Evolutionary conservation across 2,113 vertebrate genomes (phyloP), one percentile per base, ranked within the genome.

Genomic region (Seriola aureovittata): DNA sequence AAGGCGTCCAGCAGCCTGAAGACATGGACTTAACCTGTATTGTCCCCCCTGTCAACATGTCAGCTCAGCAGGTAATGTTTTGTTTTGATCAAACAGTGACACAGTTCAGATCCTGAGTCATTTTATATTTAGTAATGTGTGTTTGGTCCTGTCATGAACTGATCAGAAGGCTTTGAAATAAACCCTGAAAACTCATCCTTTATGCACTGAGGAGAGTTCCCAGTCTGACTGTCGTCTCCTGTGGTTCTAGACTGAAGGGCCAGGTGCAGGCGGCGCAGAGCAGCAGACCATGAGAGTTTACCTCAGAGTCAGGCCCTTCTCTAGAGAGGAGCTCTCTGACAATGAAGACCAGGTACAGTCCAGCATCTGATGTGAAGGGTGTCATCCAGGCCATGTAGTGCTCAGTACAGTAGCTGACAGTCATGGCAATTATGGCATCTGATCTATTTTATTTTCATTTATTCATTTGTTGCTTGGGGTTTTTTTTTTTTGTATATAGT

Each of bases 221-320:
- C 66, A 11, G 13, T 62, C 29, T 85, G 67, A 21, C 8, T 48
- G 7, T 34, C 13, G 12, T 81, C 36, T 8, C 40, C 25, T 82
- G 40, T 46, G 42, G 21, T 57, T 36, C 79, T 4, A 96, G 95
- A 81, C 66, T 81, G 82, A 95, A 17, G 25, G 75, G 5, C 29
- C 55, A 0, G 64, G 73, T 7, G 69, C 55, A 0, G 64, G 73
- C 6, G 69, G 34, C n/a, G 34, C 85, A 12, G 94, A 94, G 42
- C 92, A 88, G 74, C 96, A 95, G 71, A 89, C 86, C 50, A 90
- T 98, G 90, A 95, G 93, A 42, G 97, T 97, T 25, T 98, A 96
- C 79, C 91, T 98, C 81, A 81, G 97, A 90, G 91, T 98, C 38
- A 85, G 96, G 0, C 97, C 97, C 0, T 97, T 97, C 78, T 96